Base-by-base conservation (phyloP, 2,797 vertebrate species). In the Enteromius paludinosus region DNA sequence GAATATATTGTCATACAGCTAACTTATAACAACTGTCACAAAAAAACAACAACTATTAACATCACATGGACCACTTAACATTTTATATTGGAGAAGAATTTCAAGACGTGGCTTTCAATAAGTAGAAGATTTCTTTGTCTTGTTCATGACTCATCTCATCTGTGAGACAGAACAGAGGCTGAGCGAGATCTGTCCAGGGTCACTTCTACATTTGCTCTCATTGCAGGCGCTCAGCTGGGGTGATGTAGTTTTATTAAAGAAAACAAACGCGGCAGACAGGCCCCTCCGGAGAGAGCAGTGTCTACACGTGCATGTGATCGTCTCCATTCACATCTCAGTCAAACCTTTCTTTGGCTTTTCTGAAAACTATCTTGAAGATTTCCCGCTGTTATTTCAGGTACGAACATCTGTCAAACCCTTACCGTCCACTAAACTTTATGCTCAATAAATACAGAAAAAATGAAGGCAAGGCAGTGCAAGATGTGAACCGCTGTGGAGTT, bases 181-280 rank as follows among this genome's bases (percentile, higher is more conserved):
- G 69, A 65, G 47, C 54, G 71, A 83, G 71, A 83, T 78, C 62
- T 45, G 64, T 81, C 86, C 65, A 76, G 86, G 91, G 88, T 92
- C 92, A 88, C 28, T 15, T 84, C 88, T 87, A 86, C 87, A 85
- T 89, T 85, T 92, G 93, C 93, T 93, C 92, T 89, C 86, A 87
- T 82, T 80, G 85, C 85, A 75, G 84, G 78, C 84, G 86, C 89
- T 91, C 92, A 91, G 93, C 91, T 91, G 90, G 92, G 93, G 92
- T 90, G 91, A 93, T 93, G 94, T 93, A 89, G 88, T 88, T 93
- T 95, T 95, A 95, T 95, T 95, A 94, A 95, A 95, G 92, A 94
- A 95, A 95, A 95, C 93, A 95, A 95, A 94, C 85, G 77, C 76
- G 85, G 87, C 89, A 91, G 92, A 90, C 84, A 25, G 70, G 59